These are phyloP conservation scores for Anthonomus grandis DNA, from an alignment of 1,140 invertebrate species.

Conservation along the genomic window DNA sequence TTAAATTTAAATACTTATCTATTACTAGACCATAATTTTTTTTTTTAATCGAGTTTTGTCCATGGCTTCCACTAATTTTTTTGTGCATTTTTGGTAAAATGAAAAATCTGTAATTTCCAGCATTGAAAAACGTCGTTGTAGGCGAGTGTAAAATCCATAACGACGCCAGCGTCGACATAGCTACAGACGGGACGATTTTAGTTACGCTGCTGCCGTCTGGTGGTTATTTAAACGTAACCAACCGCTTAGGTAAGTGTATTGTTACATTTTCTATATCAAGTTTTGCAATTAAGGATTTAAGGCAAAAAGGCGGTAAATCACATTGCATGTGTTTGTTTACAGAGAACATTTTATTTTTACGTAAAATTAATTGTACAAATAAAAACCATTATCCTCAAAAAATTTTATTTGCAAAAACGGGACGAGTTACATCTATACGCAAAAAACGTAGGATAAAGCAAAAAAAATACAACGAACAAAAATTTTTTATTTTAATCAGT, in stretches of 20 bases:
- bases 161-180: conserved; percentile 82
- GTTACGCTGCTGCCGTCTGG: conserved; percentile 69
- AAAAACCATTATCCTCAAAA: no score
- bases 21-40: neutral
- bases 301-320: no score
- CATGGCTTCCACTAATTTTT: no score
- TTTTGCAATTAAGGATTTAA: no score
- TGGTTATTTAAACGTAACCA: conserved; percentile 58
- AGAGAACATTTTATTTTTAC: no score
- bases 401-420: no score
- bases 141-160: conserved; percentile 81
- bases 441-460: no score
- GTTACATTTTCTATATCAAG: neutral
- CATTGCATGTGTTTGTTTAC: no score
- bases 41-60: neutral
- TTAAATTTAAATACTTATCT: neutral
- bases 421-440: no score
- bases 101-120: conserved; percentile 51
- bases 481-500: no score
- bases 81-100: neutral
- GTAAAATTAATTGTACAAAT: no score
- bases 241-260: conserved; percentile 62
- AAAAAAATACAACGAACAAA: no score
- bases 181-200: conserved; percentile 72
- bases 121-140: conserved; percentile 73